Conservation (phyloP, 2,888 invertebrate genomes). For the Horisme vitalbata region DNA sequence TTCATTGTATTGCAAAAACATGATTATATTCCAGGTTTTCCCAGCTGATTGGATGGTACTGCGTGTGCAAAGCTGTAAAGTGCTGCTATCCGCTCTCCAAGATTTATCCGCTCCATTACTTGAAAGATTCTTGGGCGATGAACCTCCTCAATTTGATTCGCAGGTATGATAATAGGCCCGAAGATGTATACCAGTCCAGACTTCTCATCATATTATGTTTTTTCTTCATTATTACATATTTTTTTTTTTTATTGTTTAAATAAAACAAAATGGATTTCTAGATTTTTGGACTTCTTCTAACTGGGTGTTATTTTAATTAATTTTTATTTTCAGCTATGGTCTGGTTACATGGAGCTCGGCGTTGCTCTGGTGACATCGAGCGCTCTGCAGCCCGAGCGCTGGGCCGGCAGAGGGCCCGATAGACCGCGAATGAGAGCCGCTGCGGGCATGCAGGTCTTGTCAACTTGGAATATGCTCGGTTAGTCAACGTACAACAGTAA, state of each 20-base stretch:
- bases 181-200: too few relatives aligned
- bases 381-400: slow-evolving; percentile 68
- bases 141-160: slow-evolving; percentile 88
- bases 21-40: slow-evolving; percentile 80
- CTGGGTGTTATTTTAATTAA: neutral
- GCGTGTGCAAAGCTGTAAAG: slow-evolving; percentile 93
- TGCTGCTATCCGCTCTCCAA: slow-evolving; percentile 91
- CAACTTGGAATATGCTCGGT: slow-evolving; percentile 95
- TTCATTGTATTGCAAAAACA: too few relatives aligned
- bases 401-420: slow-evolving; percentile 72
- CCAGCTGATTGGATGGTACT: slow-evolving; percentile 96
- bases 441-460: slow-evolving; percentile 95
- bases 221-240: too few relatives aligned
- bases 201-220: too few relatives aligned
- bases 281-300: too few relatives aligned
- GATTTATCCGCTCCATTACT: slow-evolving; percentile 94
- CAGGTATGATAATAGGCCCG: too few relatives aligned
- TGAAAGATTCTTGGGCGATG: slow-evolving; percentile 89
- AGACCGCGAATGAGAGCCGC: slow-evolving; percentile 92
- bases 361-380: slow-evolving; percentile 70
- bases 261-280: too few relatives aligned
- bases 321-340: slow-evolving; percentile 72
- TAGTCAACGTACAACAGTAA: too few relatives aligned
- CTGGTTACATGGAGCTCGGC: slow-evolving; percentile 74
- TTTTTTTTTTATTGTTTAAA: too few relatives aligned